Percentiles rank a stretch among this genome's conserved stretches.
Conservation (phyloP, 2,113 vertebrate species). For the Vulpes ferrilata region DNA sequence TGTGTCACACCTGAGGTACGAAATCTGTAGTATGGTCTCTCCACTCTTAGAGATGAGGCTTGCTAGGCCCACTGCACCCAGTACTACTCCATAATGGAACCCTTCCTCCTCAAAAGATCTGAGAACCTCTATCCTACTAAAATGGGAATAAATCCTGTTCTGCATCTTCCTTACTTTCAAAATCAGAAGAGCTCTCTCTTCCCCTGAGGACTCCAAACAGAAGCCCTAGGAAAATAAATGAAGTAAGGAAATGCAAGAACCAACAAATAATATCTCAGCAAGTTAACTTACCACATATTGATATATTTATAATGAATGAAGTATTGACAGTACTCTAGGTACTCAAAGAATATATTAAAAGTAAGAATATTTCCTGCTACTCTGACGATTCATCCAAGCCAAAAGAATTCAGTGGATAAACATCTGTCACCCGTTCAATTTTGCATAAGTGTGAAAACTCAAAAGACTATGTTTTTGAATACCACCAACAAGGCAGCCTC, state of each 20-base stretch:
- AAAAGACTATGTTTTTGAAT: constrained; percentile 60
- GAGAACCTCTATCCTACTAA: neutral
- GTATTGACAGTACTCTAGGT: neutral
- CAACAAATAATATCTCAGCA: neutral
- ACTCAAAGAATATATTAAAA: constrained; percentile 53
- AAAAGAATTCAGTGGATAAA: constrained; percentile 49
- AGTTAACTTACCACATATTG: neutral
- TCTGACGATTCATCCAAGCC: neutral
- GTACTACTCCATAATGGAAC: neutral
- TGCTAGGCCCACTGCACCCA: neutral
- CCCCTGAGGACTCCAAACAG: neutral
- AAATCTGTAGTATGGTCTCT: neutral
- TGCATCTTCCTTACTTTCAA: neutral
- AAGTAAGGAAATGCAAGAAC: neutral
- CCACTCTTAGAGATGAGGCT: neutral
- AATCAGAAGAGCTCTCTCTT: neutral
- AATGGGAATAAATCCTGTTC: neutral
- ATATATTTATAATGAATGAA: constrained; percentile 5
- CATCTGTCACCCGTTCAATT: constrained; percentile 60
- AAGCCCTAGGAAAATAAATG: constrained; percentile 8
- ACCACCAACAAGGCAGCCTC: constrained; percentile 13
- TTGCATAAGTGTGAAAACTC: constrained; percentile 41
- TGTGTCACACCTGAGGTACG: neutral
- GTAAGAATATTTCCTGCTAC: constrained; percentile 37
- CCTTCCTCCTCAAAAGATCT: neutral